Conservation (phyloP, 92 coral and sea anemone genomes). For the Virgularia gustaviana region DNA sequence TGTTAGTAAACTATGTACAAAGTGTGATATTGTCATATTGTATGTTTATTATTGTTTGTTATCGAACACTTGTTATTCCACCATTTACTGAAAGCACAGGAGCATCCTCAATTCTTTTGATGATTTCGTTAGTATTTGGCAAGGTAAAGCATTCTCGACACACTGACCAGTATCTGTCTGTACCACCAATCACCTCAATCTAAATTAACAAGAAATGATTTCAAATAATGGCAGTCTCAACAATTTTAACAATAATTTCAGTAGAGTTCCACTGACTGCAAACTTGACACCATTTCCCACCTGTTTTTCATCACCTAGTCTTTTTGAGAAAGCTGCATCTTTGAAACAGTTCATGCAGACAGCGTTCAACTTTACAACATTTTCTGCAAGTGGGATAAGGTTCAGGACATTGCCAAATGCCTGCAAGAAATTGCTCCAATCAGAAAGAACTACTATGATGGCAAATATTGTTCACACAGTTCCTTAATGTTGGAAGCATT, state of each 20-base stretch:
- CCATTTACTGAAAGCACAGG: conserved; percentile 1
- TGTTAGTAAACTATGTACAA: too few species aligned
- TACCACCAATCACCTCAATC: conserved; percentile 97
- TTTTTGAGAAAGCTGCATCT: conserved; percentile 95
- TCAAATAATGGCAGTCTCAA: background rate
- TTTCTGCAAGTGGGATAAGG: conserved; percentile 89
- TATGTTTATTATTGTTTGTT: too few species aligned
- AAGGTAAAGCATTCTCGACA: conserved; percentile 78
- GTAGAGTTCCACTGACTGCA: background rate
- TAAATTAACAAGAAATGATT: background rate
- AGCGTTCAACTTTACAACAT: conserved; percentile 96
- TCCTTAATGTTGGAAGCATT: too few species aligned
- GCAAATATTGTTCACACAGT: background rate
- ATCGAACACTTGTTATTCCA: background rate
- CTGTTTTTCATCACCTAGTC: conserved; percentile 77
- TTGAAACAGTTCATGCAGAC: conserved; percentile 98
- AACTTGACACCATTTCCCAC: conserved; percentile 46
- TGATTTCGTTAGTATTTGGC: conserved; percentile 26
- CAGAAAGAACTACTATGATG: too few species aligned
- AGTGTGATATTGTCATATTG: too few species aligned
- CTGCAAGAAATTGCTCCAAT: conserved; percentile 53
- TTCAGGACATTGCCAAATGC: conserved; percentile 80
- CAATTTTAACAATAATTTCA: background rate
- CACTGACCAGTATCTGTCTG: conserved; percentile 96
- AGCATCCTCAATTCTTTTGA: conserved; percentile 27